Evolutionary conservation across 2,888 invertebrate genomes (phyloP).

Genomic region (Coenonympha glycerion): DNA sequence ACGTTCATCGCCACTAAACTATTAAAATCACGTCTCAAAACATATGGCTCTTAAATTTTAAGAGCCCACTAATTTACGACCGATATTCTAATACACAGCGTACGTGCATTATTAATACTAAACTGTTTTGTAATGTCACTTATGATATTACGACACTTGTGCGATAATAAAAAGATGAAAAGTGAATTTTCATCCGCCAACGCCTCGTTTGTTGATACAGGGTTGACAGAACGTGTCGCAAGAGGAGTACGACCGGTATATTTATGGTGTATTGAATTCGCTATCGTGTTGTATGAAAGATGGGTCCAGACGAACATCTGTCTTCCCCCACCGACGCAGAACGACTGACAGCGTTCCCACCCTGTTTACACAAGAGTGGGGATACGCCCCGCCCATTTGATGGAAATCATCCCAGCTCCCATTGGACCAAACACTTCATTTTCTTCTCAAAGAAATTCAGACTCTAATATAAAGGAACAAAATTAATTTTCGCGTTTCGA

Average conservation of each 20-base stretch:
- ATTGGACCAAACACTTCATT: slow-evolving; percentile 25
- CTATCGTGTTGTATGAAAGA: slow-evolving; percentile 67
- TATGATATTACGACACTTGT: slow-evolving; percentile 21
- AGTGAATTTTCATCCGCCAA: slow-evolving; percentile 25
- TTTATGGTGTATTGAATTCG: slow-evolving; percentile 64
- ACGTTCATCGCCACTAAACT: slow-evolving; percentile 21
- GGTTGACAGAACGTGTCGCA: slow-evolving; percentile 27
- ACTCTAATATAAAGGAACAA: slow-evolving; percentile 21
- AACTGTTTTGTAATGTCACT: slow-evolving; percentile 30
- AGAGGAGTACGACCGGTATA: slow-evolving; percentile 34
- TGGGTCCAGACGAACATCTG: slow-evolving; percentile 56
- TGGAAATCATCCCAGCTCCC: slow-evolving; percentile 30
- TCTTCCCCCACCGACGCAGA: slow-evolving; percentile 63
- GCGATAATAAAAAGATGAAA: slow-evolving; percentile 26
- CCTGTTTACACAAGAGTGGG: slow-evolving; percentile 42
- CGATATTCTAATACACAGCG: slow-evolving; percentile 25
- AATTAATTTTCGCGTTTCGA: slow-evolving; percentile 16
- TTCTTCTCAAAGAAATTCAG: slow-evolving; percentile 29
- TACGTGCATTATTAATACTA: slow-evolving; percentile 30
- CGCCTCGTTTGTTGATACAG: slow-evolving; percentile 24
- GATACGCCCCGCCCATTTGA: slow-evolving; percentile 35
- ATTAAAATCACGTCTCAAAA: slow-evolving; percentile 31
- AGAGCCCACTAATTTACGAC: slow-evolving; percentile 29
- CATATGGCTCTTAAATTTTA: slow-evolving; percentile 23
- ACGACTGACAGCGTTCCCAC: slow-evolving; percentile 56